Percentiles rank a stretch among this genome's conserved stretches.
These are phyloP conservation scores for Nyctibius bracteatus DNA, from an alignment of 2,113 vertebrate genomes.

Conservation along the genomic window DNA sequence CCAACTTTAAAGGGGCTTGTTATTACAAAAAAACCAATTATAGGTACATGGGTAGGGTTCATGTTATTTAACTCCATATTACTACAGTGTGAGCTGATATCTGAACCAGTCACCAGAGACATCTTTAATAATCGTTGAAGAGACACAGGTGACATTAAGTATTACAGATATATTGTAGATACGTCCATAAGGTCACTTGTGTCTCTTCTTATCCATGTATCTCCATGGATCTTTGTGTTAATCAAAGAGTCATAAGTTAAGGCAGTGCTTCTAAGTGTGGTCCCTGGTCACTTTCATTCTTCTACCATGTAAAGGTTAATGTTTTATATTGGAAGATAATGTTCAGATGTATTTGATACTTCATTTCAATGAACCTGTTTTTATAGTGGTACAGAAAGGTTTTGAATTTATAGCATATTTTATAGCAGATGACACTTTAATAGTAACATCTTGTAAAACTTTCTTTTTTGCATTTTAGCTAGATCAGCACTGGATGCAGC, in stretches of 20 bases:
- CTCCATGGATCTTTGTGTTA: not conserved
- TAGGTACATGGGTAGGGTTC: not conserved
- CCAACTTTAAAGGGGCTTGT: not conserved
- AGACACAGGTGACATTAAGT: not conserved
- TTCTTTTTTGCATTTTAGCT: constrained; percentile 69
- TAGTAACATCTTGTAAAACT: constrained; percentile 12
- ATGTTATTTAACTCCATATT: not conserved
- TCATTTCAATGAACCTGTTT: not conserved
- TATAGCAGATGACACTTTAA: not conserved
- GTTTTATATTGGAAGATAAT: not conserved
- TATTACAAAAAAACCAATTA: not conserved
- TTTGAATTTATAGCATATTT: not conserved
- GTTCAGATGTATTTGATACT: not conserved
- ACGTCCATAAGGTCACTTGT: accelerated
- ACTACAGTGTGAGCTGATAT: not conserved
- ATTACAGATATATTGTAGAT: not conserved
- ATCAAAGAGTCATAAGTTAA: not conserved
- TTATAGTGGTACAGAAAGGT: not conserved
- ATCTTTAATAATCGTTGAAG: not conserved
- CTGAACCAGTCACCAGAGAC: not conserved
- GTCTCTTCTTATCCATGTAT: not conserved
- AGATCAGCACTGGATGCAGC: constrained; percentile 73
- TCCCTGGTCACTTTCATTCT: not conserved
- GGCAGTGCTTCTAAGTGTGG: not conserved
- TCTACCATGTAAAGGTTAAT: not conserved